Evolutionary conservation across 2,113 vertebrate species (phyloP).

Genomic region (Rhizomys pruinosus): DNA sequence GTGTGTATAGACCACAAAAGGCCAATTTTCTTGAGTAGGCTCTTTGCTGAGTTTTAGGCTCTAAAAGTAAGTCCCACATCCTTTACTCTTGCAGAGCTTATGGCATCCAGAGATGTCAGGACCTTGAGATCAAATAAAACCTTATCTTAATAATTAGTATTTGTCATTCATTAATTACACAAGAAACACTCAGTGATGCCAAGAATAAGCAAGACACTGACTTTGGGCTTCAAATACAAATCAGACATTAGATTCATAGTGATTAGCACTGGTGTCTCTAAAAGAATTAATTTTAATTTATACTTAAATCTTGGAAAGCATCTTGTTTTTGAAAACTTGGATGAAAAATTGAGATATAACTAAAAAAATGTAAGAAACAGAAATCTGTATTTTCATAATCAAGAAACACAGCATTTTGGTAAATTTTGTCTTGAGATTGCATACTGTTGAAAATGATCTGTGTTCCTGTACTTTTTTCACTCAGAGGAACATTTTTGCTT

Average conservation of each 20-base stretch:
- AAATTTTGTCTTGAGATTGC: conserved; percentile 5
- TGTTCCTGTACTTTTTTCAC: conserved; percentile 14
- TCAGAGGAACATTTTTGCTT: conserved; percentile 36
- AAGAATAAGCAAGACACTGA: background rate
- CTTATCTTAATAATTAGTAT: background rate
- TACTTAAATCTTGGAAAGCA: background rate
- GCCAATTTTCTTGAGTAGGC: background rate
- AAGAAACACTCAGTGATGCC: background rate
- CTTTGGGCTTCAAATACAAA: background rate
- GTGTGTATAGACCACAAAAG: background rate
- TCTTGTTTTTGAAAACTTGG: background rate
- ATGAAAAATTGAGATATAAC: conserved; percentile 27
- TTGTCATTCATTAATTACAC: background rate
- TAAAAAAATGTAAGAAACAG: conserved; percentile 38
- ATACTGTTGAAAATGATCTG: background rate
- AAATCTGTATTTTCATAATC: conserved; percentile 25
- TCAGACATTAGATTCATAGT: background rate
- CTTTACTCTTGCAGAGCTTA: background rate
- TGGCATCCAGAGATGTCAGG: background rate
- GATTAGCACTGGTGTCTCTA: background rate
- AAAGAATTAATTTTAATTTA: background rate
- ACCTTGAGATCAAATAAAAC: background rate
- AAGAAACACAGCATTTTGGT: conserved; percentile 17
- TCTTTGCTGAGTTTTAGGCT: conserved; percentile 4
- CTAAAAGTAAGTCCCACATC: background rate